Percentiles rank a stretch among this genome's conserved stretches.
phyloP scores from a whole-genome alignment of 2,113 vertebrate species.

The Ptyas mucosa region DNA sequence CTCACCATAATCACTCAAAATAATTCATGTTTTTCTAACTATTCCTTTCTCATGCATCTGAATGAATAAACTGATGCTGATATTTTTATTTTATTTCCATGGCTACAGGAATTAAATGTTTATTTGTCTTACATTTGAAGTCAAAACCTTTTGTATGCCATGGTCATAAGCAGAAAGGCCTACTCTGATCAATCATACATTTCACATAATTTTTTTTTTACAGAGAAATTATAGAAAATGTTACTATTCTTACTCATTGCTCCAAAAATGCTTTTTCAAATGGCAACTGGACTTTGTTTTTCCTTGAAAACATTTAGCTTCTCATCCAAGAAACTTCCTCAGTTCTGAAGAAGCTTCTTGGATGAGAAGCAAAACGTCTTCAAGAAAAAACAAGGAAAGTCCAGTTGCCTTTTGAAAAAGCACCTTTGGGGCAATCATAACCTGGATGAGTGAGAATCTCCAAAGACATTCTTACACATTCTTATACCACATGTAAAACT shows the following conservation, averaged over 20 bases:
- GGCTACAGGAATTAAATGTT: neutral
- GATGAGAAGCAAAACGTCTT: neutral
- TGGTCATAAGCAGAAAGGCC: neutral
- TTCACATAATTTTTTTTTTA: neutral
- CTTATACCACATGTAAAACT: neutral
- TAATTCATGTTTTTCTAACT: neutral
- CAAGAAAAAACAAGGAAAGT: neutral
- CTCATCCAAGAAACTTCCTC: too few species aligned
- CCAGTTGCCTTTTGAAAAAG: neutral
- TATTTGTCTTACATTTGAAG: neutral
- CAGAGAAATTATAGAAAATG: neutral
- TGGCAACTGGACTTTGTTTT: neutral
- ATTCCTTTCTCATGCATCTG: neutral
- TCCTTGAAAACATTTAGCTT: neutral
- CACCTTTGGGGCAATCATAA: neutral
- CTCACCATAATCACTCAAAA: neutral
- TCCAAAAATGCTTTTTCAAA: neutral
- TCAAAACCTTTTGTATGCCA: neutral
- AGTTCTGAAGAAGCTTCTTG: too few species aligned
- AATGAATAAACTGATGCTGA: neutral
- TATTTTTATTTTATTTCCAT: neutral
- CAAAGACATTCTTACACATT: neutral
- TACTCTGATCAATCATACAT: neutral
- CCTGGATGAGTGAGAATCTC: neutral
- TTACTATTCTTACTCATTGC: neutral